Percentiles rank a stretch among this genome's conserved stretches.
phyloP scores from a whole-genome alignment of 2,113 vertebrate genomes.

The Fukomys damarensis region DNA sequence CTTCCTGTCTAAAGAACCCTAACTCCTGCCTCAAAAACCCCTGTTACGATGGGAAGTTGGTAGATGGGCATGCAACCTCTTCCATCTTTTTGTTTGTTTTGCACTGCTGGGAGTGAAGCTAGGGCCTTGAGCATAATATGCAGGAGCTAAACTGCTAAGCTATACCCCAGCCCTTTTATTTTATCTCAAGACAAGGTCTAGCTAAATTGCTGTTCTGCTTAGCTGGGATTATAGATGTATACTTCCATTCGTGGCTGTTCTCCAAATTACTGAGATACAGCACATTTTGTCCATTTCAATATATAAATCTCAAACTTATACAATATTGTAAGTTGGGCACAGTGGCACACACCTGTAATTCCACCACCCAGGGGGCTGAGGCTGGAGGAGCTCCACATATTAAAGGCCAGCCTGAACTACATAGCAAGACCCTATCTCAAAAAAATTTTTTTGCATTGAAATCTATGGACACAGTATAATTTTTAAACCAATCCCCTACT shows the following conservation, averaged over 20 bases:
- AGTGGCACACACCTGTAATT: not conserved
- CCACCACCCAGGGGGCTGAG: not conserved
- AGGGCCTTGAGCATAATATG: not conserved
- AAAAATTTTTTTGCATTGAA: not conserved
- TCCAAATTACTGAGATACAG: not conserved
- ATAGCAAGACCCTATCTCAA: not conserved
- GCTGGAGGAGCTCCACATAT: too few relatives aligned
- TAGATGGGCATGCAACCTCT: too few relatives aligned
- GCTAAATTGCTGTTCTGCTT: not conserved
- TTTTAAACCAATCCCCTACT: not conserved
- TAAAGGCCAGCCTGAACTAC: too few relatives aligned
- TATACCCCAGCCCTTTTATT: not conserved
- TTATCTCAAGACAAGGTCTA: not conserved
- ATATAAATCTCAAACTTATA: not conserved
- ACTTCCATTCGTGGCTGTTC: not conserved
- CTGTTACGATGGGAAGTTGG: not conserved
- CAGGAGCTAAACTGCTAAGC: not conserved
- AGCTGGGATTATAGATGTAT: not conserved
- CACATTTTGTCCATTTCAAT: not conserved
- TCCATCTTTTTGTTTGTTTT: not conserved
- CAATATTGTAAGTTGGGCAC: not conserved
- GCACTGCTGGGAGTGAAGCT: not conserved
- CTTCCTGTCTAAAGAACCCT: not conserved
- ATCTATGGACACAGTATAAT: not conserved
- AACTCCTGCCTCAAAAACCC: not conserved